Evolutionary conservation across 30 jellyfish, hydroid and myxozoan genomes (phyloP).

Genomic region (Aurelia aurita complex sp. Pacific): DNA sequence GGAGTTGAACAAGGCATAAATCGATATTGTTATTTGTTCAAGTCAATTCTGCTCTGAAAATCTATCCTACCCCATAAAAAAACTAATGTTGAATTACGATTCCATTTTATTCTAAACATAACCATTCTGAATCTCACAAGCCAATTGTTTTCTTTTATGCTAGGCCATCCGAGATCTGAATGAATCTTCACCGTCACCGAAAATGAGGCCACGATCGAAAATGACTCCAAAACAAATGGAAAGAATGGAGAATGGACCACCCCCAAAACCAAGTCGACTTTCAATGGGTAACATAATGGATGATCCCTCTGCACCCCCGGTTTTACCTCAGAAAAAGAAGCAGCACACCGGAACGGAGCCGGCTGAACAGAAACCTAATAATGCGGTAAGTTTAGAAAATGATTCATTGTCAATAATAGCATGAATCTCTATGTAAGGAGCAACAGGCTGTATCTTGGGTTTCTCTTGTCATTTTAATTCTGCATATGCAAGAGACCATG

Average conservation of each 20-base stretch:
- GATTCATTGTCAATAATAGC: too few relatives aligned
- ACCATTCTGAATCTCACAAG: background rate
- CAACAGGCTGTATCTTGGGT: background rate
- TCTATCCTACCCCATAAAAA: too few relatives aligned
- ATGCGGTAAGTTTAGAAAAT: background rate
- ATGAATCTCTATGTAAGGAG: too few relatives aligned
- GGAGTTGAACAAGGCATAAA: too few relatives aligned
- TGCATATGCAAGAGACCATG: too few relatives aligned
- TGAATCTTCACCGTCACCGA: slow-evolving; percentile 33
- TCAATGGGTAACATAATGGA: background rate
- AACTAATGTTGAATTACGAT: background rate
- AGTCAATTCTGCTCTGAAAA: too few relatives aligned
- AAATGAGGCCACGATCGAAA: slow-evolving; percentile 18
- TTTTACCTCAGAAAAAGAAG: slow-evolving; percentile 35
- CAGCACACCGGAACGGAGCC: slow-evolving; percentile 20
- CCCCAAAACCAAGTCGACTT: slow-evolving; percentile 53
- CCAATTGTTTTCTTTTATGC: background rate
- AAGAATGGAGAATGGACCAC: slow-evolving; percentile 14
- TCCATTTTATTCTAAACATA: too few relatives aligned
- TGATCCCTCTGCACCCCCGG: slow-evolving; percentile 39
- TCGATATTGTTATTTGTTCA: too few relatives aligned
- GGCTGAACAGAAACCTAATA: slow-evolving; percentile 9
- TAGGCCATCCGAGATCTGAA: slow-evolving; percentile 59
- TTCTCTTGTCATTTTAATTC: background rate
- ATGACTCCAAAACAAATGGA: slow-evolving; percentile 67